Percentiles rank a stretch among this genome's conserved stretches.
Conservation (phyloP, 2,888 invertebrate species). For the Macaria notata region DNA sequence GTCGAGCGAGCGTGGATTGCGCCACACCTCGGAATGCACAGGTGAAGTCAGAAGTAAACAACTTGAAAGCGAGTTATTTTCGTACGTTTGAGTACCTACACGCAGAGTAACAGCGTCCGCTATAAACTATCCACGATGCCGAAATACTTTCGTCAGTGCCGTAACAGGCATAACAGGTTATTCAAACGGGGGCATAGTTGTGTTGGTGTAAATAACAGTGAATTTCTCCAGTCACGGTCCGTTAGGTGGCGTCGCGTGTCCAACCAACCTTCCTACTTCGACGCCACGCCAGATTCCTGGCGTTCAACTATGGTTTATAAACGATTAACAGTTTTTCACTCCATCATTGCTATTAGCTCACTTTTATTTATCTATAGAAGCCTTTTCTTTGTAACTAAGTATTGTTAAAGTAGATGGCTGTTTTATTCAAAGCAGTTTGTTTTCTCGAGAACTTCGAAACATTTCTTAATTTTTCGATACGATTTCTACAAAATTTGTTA, state of each 20-base stretch:
- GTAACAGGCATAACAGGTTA: slow-evolving; percentile 72
- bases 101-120: slow-evolving; percentile 28
- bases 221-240: slow-evolving; percentile 78
- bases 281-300: slow-evolving; percentile 54
- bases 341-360: neutral
- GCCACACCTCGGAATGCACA: slow-evolving; percentile 28
- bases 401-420: no score
- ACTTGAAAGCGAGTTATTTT: slow-evolving; percentile 33
- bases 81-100: slow-evolving; percentile 34
- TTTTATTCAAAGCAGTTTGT: no score
- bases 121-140: slow-evolving; percentile 40
- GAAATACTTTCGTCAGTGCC: slow-evolving; percentile 62
- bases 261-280: slow-evolving; percentile 65
- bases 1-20: slow-evolving; percentile 24
- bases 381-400: no score
- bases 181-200: slow-evolving; percentile 55
- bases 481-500: no score
- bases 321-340: slow-evolving; percentile 16
- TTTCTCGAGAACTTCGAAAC: no score
- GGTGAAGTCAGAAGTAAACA: slow-evolving; percentile 27
- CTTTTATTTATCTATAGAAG: no score
- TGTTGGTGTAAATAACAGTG: slow-evolving; percentile 74
- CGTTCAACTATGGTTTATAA: slow-evolving; percentile 37
- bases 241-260: slow-evolving; percentile 74
- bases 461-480: no score